Evolutionary conservation across 2,113 vertebrate species (phyloP).

Genomic region (Pseudonaja textilis): DNA sequence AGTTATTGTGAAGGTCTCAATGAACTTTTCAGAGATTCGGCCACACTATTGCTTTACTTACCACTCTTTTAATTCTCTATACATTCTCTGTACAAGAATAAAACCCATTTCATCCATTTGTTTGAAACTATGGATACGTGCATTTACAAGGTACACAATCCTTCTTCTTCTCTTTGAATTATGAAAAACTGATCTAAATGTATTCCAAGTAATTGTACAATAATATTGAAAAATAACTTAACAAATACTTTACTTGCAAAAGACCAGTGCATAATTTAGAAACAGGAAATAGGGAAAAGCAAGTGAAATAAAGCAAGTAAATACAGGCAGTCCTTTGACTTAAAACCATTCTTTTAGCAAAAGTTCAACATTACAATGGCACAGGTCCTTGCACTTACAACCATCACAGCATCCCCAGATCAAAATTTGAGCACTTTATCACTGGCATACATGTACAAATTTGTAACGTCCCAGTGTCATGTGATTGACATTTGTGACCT

Average conservation of each 20-base stretch:
- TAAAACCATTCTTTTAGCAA: background rate
- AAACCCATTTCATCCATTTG: constrained; percentile 9
- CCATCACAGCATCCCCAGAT: background rate
- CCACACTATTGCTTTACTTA: background rate
- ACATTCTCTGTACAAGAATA: constrained; percentile 21
- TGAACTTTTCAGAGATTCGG: background rate
- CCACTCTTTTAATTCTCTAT: constrained; percentile 4
- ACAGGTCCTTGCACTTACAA: background rate
- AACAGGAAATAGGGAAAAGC: constrained; percentile 39
- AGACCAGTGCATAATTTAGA: constrained; percentile 56
- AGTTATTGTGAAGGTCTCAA: background rate
- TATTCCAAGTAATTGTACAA: constrained; percentile 36
- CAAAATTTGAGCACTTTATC: background rate
- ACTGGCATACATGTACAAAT: background rate
- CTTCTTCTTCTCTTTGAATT: constrained; percentile 33
- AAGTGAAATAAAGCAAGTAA: background rate
- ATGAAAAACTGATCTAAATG: constrained; percentile 28
- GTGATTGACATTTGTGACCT: background rate
- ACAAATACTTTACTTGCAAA: constrained; percentile 50
- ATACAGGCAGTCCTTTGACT: background rate
- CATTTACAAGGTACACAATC: constrained; percentile 28
- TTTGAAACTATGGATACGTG: background rate
- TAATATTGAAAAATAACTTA: constrained; percentile 44
- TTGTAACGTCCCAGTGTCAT: background rate
- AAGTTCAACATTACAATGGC: background rate